These are phyloP conservation scores for Rhinatrema bivittatum DNA, from an alignment of 2,797 vertebrate genomes.

Conservation along the genomic window DNA sequence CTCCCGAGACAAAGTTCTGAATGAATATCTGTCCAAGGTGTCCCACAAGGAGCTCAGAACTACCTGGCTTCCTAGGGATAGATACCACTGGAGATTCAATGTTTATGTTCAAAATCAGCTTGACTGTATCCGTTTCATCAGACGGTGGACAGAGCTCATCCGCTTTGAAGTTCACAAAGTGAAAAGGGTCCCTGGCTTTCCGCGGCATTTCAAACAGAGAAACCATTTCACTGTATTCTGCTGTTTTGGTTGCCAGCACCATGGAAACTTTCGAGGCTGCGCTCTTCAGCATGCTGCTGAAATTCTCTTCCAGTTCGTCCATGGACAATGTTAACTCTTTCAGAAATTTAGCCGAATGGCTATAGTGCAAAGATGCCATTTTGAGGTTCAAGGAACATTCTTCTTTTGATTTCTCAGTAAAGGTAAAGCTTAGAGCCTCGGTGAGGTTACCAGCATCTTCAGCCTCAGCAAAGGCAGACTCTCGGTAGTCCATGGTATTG, in stretches of 20 bases:
- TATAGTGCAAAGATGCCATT: conserved; percentile 96
- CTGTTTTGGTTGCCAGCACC: conserved; percentile 87
- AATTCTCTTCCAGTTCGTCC: conserved; percentile 92
- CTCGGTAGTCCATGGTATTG: conserved; percentile 46
- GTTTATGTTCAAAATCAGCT: conserved; percentile 83
- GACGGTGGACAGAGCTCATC: conserved; percentile 30
- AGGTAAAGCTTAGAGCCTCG: conserved; percentile 82
- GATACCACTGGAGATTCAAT: conserved; percentile 94
- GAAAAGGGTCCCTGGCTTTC: conserved; percentile 51
- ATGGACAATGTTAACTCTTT: conserved; percentile 88
- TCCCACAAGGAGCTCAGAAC: conserved; percentile 84
- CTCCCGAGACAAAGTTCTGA: conserved; percentile 80
- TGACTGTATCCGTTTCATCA: conserved; percentile 62
- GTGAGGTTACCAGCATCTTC: conserved; percentile 47
- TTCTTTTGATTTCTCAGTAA: conserved; percentile 76
- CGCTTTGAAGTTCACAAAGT: conserved; percentile 58
- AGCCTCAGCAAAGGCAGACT: conserved; percentile 42
- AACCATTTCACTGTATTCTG: conserved; percentile 94
- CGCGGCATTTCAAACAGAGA: conserved; percentile 83
- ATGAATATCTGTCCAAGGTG: conserved; percentile 91
- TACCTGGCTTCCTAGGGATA: conserved; percentile 85
- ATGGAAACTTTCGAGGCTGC: conserved; percentile 90
- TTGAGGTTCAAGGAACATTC: conserved; percentile 80
- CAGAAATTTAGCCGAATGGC: conserved; percentile 91
- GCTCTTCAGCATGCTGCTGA: conserved; percentile 84